phyloP scores from a whole-genome alignment of 2,888 invertebrate species.

The Mesoligia furuncula region DNA sequence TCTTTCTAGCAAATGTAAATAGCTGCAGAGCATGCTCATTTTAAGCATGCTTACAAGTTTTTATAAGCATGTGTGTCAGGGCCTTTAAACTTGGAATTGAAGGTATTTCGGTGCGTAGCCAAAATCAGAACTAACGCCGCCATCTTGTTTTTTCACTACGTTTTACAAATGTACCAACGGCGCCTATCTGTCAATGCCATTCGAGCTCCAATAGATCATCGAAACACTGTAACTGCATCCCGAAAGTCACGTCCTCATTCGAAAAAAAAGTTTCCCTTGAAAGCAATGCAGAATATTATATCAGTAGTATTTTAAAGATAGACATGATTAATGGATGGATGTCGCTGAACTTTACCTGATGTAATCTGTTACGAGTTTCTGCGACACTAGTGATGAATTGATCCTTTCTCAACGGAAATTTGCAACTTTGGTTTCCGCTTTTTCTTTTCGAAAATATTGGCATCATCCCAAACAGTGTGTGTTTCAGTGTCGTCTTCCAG shows the following conservation, averaged over 20 bases:
- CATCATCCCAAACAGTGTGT: background rate
- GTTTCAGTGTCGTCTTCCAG: background rate
- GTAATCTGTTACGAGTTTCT: slow-evolving; percentile 21
- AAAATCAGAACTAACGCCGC: background rate
- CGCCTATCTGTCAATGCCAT: background rate
- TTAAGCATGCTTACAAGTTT: no score
- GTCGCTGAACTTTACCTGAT: slow-evolving; percentile 8
- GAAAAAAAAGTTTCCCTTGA: background rate
- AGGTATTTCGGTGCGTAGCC: no score
- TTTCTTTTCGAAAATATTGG: background rate
- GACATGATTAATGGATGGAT: slow-evolving; percentile 14
- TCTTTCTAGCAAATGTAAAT: no score
- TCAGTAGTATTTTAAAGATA: slow-evolving; percentile 1
- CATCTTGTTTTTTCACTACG: background rate
- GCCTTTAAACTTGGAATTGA: background rate
- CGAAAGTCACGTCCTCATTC: background rate
- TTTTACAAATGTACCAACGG: background rate
- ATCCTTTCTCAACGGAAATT: background rate
- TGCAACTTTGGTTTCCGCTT: background rate
- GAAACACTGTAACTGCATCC: background rate
- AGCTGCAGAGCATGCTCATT: no score
- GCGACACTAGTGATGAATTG: slow-evolving; percentile 24
- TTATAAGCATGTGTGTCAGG: background rate
- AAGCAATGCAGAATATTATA: background rate
- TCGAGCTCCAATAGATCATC: background rate